Percentiles rank a stretch among this genome's conserved stretches.
Conservation (phyloP, 2,797 vertebrate species). For the Dromococcyx pavoninus region DNA sequence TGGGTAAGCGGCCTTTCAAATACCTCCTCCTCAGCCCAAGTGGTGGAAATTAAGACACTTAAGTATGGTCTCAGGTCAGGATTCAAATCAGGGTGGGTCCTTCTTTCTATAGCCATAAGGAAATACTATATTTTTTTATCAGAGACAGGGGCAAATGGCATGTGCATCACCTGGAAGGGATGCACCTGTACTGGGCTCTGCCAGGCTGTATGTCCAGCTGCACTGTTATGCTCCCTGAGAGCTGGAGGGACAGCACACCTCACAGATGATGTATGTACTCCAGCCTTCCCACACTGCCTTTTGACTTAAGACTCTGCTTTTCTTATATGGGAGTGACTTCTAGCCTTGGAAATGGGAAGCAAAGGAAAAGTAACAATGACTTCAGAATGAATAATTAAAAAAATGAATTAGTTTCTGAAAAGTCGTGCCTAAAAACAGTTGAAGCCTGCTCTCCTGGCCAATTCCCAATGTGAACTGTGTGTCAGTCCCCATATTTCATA, state of each 20-base stretch:
- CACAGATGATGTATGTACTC: fast-evolving
- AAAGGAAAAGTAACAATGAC: background rate
- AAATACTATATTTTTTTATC: background rate
- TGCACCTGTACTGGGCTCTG: background rate
- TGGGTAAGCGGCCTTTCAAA: background rate
- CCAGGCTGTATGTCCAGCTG: background rate
- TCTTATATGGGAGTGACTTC: background rate
- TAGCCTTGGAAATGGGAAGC: background rate
- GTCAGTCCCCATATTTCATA: background rate
- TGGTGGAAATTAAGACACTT: background rate
- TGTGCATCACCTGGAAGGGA: background rate
- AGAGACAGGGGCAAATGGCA: background rate
- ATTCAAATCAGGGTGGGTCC: background rate
- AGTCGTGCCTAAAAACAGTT: background rate
- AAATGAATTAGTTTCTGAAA: background rate
- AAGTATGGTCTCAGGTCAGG: background rate
- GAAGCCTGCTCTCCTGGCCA: background rate
- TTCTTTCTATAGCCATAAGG: background rate
- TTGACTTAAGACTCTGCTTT: background rate
- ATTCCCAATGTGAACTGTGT: background rate
- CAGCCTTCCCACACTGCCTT: background rate
- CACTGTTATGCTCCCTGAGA: background rate
- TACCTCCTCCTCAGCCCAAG: background rate
- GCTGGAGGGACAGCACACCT: background rate
- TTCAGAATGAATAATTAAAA: background rate